phyloP scores from a whole-genome alignment of 2,888 invertebrate genomes.

The Dicyrtoma fusca region DNA sequence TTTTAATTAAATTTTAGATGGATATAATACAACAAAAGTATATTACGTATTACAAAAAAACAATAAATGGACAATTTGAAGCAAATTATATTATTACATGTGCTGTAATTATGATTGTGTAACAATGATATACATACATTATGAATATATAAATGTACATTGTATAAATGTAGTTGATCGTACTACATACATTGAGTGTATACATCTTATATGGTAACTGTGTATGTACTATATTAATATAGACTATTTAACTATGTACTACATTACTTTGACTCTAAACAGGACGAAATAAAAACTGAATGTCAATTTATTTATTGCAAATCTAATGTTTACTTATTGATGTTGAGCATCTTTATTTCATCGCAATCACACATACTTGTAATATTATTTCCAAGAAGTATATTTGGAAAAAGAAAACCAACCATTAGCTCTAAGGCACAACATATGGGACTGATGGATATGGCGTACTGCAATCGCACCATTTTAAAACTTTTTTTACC shows the following conservation, averaged over 20 bases:
- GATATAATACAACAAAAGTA: no score
- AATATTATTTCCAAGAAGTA: no score
- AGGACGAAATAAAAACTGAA: conserved; percentile 32
- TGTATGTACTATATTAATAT: background rate
- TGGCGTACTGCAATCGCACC: no score
- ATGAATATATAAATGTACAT: background rate
- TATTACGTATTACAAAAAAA: no score
- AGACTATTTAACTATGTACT: background rate
- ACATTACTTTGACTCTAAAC: conserved; percentile 12
- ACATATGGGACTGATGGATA: no score
- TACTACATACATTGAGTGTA: conserved; percentile 13
- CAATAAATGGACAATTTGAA: conserved; percentile 6
- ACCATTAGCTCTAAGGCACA: no score
- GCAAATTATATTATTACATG: background rate
- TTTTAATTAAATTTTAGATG: background rate
- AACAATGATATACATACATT: background rate
- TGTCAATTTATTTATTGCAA: conserved; percentile 41
- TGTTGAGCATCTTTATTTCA: no score
- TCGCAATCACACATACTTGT: no score
- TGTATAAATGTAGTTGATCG: background rate
- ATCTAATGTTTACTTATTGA: conserved; percentile 7
- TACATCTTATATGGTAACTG: background rate
- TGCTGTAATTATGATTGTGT: background rate
- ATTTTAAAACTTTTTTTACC: no score
- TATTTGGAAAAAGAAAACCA: no score